Evolutionary conservation across 2,113 vertebrate genomes (phyloP).

Genomic region (Dolichotis patagonum): DNA sequence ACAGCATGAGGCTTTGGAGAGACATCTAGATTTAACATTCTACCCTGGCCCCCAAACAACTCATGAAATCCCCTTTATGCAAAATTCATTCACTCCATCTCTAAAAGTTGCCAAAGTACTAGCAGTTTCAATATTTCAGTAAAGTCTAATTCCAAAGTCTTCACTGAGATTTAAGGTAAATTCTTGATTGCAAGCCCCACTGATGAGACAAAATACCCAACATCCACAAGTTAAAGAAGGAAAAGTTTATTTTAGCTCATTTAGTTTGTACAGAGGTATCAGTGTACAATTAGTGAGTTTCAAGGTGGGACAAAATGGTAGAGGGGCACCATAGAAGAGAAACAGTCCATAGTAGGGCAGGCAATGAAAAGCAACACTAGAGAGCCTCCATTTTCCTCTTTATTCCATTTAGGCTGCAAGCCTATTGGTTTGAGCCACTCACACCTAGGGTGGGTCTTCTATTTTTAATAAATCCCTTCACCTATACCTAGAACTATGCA

Average conservation of each 20-base stretch:
- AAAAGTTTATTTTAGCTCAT: background rate
- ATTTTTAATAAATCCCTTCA: background rate
- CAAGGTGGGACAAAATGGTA: background rate
- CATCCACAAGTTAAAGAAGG: background rate
- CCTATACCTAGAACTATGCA: background rate
- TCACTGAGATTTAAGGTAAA: background rate
- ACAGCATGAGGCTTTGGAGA: background rate
- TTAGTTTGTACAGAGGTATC: background rate
- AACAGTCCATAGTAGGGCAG: background rate
- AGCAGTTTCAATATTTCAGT: background rate
- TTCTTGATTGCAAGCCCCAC: background rate
- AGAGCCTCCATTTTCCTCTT: background rate
- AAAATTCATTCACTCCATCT: background rate
- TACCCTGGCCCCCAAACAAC: background rate
- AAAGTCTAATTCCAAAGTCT: background rate
- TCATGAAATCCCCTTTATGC: background rate
- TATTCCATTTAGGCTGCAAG: background rate
- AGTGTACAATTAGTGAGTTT: background rate
- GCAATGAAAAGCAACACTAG: background rate
- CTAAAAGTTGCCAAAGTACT: background rate
- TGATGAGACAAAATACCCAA: background rate
- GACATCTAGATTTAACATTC: background rate
- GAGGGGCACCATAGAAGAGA: background rate
- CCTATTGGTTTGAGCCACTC: background rate
- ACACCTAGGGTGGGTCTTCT: background rate